Base-by-base conservation (phyloP, 1,140 invertebrate genomes). In the Tribolium madens region DNA sequence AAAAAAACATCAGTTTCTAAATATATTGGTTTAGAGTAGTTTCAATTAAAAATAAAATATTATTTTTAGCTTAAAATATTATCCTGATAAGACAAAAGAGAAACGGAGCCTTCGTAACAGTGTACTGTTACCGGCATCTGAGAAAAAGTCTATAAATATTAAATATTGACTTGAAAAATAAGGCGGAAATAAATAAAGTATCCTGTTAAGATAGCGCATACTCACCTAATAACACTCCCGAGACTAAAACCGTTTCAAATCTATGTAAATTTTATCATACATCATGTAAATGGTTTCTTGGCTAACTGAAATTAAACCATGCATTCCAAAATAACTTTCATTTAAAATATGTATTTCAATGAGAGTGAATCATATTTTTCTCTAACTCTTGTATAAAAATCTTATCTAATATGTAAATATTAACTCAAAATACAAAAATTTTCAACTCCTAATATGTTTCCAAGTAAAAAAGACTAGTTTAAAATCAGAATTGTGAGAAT, bases 231-330 rank as follows among this genome's bases (percentile, higher is more conserved):
- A 64, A 64, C 57, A 31, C n/a, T 64, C 57, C 21, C 2, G 57
- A 13, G 57, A n/a, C 57, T 12, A 64, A 13, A 64, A 64, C 21
- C n/a, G 26, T 64, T 64, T 64, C 57, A 36, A 64, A 33, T 64
- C 57, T 64, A 64, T 64, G 57, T 64, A 64, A 36, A 64, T 64
- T 64, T 64, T 12, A 64, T 26, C 26, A 64, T 64, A 36, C 57
- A 64, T 64, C 57, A 64, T 42, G 57, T 64, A 64, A 64, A 64
- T 64, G 57, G 57, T 64, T 64, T 64, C 57, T 64, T 64, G 57
- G 57, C 18, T 13, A 33, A 33, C 57, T 21, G 57, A 64, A 64
- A 64, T 64, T 31, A 31, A 31, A 31, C 2, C 57, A n/a, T n/a
- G n/a, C 57, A 64, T 26, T 31, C 26, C n/a, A 26, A 64, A 64